Evolutionary conservation across 2,797 vertebrate species (phyloP), one percentile per base, ranked within the genome.

Genomic region (Catharus ustulatus): DNA sequence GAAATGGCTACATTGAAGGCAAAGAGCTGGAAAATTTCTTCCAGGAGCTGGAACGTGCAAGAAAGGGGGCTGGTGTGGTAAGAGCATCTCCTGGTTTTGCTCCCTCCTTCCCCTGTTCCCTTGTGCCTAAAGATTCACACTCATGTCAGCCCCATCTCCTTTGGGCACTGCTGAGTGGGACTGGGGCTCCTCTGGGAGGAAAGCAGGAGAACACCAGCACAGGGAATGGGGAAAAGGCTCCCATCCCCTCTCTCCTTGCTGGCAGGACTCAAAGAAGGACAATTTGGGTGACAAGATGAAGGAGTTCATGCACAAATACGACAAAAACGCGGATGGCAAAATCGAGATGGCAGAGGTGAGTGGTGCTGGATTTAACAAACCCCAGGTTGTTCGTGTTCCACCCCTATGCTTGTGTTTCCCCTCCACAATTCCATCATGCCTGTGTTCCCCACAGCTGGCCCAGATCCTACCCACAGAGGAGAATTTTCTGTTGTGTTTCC

Each of bases 11-110:
- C 97, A 99, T 99, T 15, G 99, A 99, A 98, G 99, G 99, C 38
- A 99, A 99, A 97, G 99, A 99, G 96, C 98, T 99, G 97, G 99
- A 99, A 97, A 99, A 98, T 97, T 99, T 99, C 97, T 99, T 99
- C 97, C 98, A 97, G 96, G 99, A 99, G 97, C 96, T 99, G 98
- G 99, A 99, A 97, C 96, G 94, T 9, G 98, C 99, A 17, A 98
- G 99, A 94, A 99, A 98, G 98, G 99, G 98, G 85, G 98, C 98
- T 6, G 99, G 99, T 43, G 98, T 99, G 99, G 99, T 99, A 98
- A 99, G 99, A 91, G 16, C 21, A 21, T 42, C 54, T 38, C 22
- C 13, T 63, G 52, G 48, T 29, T 92, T 66, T 62, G 21, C 18
- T 72, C 27, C 45, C 11, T 32, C 13, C n/a, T 69, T 75, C 15